Evolutionary conservation across 2,797 vertebrate genomes (phyloP), one percentile per base, ranked within the genome.

Genomic region (Hydrolagus colliei): DNA sequence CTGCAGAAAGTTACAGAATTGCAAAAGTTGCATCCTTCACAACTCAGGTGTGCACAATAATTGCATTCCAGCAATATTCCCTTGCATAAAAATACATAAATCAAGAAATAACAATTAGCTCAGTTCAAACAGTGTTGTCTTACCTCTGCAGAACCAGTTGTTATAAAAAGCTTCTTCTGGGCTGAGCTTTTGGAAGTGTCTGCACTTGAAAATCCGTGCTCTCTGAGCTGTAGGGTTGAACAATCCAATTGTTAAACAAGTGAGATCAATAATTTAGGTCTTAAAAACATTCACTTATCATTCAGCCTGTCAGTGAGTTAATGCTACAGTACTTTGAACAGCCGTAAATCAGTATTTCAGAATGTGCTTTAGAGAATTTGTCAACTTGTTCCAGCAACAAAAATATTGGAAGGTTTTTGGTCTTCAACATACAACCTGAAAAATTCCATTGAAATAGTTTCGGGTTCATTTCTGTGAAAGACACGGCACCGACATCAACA

Each of bases 111-210:
- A 73, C 27, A 13, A 27, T 52, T 27, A 8, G 9, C 4, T 20
- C 65, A n/a, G 16, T 86, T 6, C 65, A n/a, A 13, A 16, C 75
- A 32, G 75, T 27, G 32, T 22, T 52, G 22, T 20, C 86, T 85
- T 91, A 95, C 95, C 95, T 96, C 95, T 14, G 88, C 90, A 87
- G 88, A 92, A 8, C 93, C 94, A 27, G 88, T 91, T 9, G 94
- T 94, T 87, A 96, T 90, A 88, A 95, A 95, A 41, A 96, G 93
- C 85, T 94, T 95, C 90, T 90, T 95, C 88, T 93, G 92, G 86
- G 87, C 27, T 20, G 41, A 10, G 63, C 27, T 67, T 68, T 32
- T 41, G 16, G 65, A 68, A 18, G 27, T 71, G 32, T 67, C 79
- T 68, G 79, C 79, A 84, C 79, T 84, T 71, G 68, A 68, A 68